Evolutionary conservation across 2,797 vertebrate species (phyloP), one percentile per base, ranked within the genome.

Genomic region (Poecile montanus): DNA sequence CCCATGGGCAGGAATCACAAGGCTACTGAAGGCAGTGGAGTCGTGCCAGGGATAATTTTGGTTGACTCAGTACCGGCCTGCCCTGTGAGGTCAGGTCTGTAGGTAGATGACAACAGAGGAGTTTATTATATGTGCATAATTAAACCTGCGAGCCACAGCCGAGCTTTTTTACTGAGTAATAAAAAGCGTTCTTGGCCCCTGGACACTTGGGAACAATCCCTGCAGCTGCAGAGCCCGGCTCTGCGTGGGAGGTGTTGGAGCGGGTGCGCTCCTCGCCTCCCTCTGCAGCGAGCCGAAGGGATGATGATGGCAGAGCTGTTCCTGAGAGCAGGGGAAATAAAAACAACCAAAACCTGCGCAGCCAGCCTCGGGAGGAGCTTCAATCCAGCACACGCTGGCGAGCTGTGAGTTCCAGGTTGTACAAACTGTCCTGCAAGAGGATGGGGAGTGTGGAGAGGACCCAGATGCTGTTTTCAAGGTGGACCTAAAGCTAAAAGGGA

Each of bases 221-320:
- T 90, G 93, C 95, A 94, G 91, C 85, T 95, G 95, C 91, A n/a
- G 27, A 85, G 77, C 47, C 78, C 45, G 77, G 74, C 18, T 29
- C 80, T 70, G 86, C 2, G 68, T 42, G 94, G 91, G 94, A 88
- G 90, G 85, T 57, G 85, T 22, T 48, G 93, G 66, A 80, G 58
- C 65, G 16, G 75, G 51, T 1, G 6, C 1, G 1, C 45, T 57
- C 36, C 90, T 88, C 65, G 29, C 80, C 93, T 38, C 5, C 57
- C 72, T 34, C 88, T 32, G 91, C 88, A 80, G n/a, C 58, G 26
- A 8, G 4, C 47, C 27, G 2, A 16, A 23, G 18, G 11, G 76
- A 54, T 51, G 91, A 71, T 27, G 91, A 71, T 27, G 75, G 93
- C 88, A 56, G 77, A 85, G 73, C 6, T 2, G 23, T 40, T 73